These are phyloP conservation scores for Apamea sordens DNA, from an alignment of 2,888 invertebrate species.

Conservation along the genomic window DNA sequence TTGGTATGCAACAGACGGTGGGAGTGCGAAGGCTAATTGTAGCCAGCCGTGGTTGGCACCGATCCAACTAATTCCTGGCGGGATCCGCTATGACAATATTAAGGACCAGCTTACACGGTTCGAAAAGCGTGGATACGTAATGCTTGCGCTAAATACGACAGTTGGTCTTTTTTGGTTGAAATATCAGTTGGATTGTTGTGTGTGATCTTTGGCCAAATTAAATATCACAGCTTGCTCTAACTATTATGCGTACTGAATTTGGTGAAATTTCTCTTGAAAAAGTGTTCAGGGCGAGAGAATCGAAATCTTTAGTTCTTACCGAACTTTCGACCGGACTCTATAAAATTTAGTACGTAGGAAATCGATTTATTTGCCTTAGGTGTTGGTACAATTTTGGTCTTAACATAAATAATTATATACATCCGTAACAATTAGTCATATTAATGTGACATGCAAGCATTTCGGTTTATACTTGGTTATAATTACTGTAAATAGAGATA, in stretches of 20 bases:
- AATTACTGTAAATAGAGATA: too few relatives aligned
- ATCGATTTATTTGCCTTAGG: not conserved
- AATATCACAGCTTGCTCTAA: slow-evolving; percentile 99
- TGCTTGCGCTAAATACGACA: slow-evolving; percentile 34
- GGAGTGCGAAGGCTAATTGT: slow-evolving; percentile 68
- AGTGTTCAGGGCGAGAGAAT: slow-evolving; percentile 98
- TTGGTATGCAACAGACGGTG: slow-evolving; percentile 66
- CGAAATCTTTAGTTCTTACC: not conserved
- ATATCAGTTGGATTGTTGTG: slow-evolving; percentile 14
- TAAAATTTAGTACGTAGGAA: not conserved
- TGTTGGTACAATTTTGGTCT: not conserved
- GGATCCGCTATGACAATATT: slow-evolving; percentile 61
- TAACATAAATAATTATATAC: too few relatives aligned
- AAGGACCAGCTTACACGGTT: slow-evolving; percentile 60
- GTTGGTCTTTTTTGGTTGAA: slow-evolving; percentile 25
- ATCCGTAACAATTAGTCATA: too few relatives aligned
- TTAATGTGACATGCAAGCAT: too few relatives aligned
- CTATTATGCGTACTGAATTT: slow-evolving; percentile 99
- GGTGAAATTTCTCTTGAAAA: slow-evolving; percentile 99
- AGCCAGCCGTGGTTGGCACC: slow-evolving; percentile 62
- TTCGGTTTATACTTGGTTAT: not conserved
- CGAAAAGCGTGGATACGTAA: slow-evolving; percentile 38
- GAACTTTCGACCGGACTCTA: too few relatives aligned
- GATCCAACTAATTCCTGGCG: slow-evolving; percentile 65
- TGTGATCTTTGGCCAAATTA: slow-evolving; percentile 9